phyloP scores from a whole-genome alignment of 2,888 invertebrate species.

The Nephrocerus scutellatus region DNA sequence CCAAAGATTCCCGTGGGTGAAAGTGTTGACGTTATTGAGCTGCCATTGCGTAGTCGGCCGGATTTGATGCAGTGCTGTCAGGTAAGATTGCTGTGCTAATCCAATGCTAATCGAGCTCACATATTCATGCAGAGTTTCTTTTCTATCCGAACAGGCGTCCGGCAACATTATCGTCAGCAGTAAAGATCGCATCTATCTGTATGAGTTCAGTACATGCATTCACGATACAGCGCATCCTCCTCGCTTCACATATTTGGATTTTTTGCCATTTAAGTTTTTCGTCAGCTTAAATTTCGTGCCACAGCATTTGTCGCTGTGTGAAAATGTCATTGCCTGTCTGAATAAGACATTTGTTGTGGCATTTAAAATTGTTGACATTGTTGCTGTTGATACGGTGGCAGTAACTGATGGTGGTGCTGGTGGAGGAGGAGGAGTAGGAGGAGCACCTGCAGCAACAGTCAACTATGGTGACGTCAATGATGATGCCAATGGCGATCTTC shows the following conservation, averaged over 20 bases:
- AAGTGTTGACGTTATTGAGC: conserved; percentile 66
- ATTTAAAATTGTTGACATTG: conserved; percentile 51
- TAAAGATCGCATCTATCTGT: conserved; percentile 47
- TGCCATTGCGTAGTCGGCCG: conserved; percentile 57
- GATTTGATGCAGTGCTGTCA: conserved; percentile 59
- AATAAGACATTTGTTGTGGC: conserved; percentile 57
- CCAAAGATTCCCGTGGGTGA: conserved; percentile 60
- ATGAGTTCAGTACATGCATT: conserved; percentile 57
- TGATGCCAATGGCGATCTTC: conserved; percentile 4
- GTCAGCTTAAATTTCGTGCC: conserved; percentile 60
- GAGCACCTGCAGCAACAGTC: not conserved
- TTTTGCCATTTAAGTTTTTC: conserved; percentile 59
- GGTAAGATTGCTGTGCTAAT: conserved; percentile 30
- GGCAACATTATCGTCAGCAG: conserved; percentile 43
- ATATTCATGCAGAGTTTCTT: not conserved
- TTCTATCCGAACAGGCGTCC: conserved; percentile 28
- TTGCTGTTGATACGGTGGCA: conserved; percentile 22
- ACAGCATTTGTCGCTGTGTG: conserved; percentile 54
- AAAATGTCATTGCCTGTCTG: conserved; percentile 61
- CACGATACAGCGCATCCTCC: conserved; percentile 58
- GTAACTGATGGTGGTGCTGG: conserved; percentile 11
- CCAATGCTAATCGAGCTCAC: not conserved
- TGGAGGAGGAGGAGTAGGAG: too few relatives aligned
- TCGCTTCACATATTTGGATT: conserved; percentile 59
- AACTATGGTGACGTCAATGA: conserved; percentile 12